Percentiles rank a stretch among this genome's conserved stretches.
phyloP scores from a whole-genome alignment of 2,797 vertebrate genomes.

The Dendrocincla fuliginosa region DNA sequence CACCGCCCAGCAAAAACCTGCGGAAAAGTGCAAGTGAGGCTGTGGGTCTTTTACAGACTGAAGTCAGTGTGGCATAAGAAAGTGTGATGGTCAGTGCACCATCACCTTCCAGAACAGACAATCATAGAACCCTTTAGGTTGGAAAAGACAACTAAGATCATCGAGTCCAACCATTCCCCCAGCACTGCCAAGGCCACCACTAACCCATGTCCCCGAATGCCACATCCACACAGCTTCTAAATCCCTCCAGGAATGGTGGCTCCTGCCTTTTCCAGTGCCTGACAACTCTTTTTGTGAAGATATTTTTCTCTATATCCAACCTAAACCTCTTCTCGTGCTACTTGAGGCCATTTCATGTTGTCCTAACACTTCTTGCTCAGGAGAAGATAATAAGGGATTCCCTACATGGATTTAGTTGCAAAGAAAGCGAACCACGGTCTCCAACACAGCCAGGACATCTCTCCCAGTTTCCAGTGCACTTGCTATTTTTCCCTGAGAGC shows the following conservation, averaged over 20 bases:
- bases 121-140: neutral
- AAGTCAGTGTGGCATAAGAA: accelerated
- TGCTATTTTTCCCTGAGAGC: neutral
- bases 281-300: neutral
- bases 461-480: neutral
- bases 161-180: accelerated
- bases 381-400: neutral
- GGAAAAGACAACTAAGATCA: neutral
- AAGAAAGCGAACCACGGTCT: neutral
- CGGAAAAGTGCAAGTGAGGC: accelerated
- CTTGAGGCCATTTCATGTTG: accelerated
- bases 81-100: neutral
- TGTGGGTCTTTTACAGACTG: neutral
- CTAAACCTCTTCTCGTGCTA: neutral
- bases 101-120: neutral
- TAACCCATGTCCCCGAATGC: neutral
- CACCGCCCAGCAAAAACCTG: neutral
- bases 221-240: neutral
- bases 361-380: neutral
- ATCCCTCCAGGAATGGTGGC: neutral
- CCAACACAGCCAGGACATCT: neutral
- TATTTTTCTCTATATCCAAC: neutral
- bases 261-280: neutral
- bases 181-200: neutral
- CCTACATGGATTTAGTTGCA: accelerated